Conservation (phyloP, 2,797 vertebrate species). For the Pangasius macronema region DNA sequence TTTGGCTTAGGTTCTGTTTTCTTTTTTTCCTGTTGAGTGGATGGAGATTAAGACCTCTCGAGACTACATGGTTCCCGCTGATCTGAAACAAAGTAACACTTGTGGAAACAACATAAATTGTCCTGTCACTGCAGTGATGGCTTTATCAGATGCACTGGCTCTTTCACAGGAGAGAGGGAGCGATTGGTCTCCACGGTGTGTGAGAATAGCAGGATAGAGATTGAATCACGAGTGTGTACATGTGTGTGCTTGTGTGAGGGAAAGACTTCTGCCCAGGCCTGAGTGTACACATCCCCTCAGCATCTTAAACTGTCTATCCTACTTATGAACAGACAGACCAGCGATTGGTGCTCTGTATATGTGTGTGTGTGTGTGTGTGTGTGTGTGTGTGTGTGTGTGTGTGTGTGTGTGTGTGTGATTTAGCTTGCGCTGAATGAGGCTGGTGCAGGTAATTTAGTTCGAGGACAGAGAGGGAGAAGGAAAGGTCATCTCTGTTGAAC, state of each 20-base stretch:
- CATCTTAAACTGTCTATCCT: slow-evolving; percentile 40
- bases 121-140: slow-evolving; percentile 47
- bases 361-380: no score
- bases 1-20: slow-evolving; percentile 40
- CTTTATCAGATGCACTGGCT: slow-evolving; percentile 54
- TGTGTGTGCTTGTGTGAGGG: background rate
- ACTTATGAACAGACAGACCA: slow-evolving; percentile 18
- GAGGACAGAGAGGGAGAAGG: slow-evolving; percentile 38
- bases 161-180: slow-evolving; percentile 27
- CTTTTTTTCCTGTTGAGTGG: slow-evolving; percentile 23
- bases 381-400: slow-evolving; percentile 15
- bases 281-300: slow-evolving; percentile 25
- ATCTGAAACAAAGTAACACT: slow-evolving; percentile 52
- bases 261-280: slow-evolving; percentile 13
- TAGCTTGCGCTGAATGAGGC: slow-evolving; percentile 49
- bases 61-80: slow-evolving; percentile 40
- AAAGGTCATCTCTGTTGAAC: slow-evolving; percentile 48
- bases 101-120: slow-evolving; percentile 51
- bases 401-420: slow-evolving; percentile 40
- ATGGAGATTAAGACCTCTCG: slow-evolving; percentile 48
- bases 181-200: slow-evolving; percentile 23
- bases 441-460: slow-evolving; percentile 53
- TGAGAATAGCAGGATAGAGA: slow-evolving; percentile 22
- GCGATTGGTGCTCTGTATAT: background rate
- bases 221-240: background rate